These are phyloP conservation scores for Cranoglanis bouderius DNA, from an alignment of 2,113 vertebrate species.

Conservation along the genomic window DNA sequence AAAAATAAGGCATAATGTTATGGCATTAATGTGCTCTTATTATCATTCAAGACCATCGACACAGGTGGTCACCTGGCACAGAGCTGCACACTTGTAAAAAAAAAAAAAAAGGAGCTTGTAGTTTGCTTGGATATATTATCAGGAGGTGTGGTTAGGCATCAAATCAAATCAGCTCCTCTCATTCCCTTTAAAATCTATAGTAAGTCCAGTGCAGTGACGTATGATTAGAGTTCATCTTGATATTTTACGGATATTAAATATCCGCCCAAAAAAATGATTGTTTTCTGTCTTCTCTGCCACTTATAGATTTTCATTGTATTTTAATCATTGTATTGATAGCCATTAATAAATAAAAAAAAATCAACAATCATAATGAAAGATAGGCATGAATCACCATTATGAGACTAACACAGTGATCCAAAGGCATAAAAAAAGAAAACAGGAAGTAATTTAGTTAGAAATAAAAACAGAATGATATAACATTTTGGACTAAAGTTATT, in stretches of 20 bases:
- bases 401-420: neutral
- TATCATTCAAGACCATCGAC: neutral
- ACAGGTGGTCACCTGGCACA: neutral
- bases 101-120: neutral
- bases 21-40: neutral
- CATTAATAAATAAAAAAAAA: neutral
- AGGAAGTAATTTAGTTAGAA: neutral
- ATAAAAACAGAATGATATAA: neutral
- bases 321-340: neutral
- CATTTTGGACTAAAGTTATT: neutral
- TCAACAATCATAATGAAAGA: neutral
- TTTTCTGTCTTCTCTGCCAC: neutral
- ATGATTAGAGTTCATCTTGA: neutral
- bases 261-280: neutral
- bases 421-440: neutral
- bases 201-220: neutral
- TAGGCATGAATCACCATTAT: neutral
- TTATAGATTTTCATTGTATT: too few species aligned
- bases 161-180: neutral
- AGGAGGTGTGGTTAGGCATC: neutral
- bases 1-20: neutral
- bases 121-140: neutral
- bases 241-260: neutral
- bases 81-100: neutral
- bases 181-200: neutral